These are phyloP conservation scores for Philantomba maxwellii DNA, from an alignment of 2,113 vertebrate genomes.

Conservation along the genomic window DNA sequence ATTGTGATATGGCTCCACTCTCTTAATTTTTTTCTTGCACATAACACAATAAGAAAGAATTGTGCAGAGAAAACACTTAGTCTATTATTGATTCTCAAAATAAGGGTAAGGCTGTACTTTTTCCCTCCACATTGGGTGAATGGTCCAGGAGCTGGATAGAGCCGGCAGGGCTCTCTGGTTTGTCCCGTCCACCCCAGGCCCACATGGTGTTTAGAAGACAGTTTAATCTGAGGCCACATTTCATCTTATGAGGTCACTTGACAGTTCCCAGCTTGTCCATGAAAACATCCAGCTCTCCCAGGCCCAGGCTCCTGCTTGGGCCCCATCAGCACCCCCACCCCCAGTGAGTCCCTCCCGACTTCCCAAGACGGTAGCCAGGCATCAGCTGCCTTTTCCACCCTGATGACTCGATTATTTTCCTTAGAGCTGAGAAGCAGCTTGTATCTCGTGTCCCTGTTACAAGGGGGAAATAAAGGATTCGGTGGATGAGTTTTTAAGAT, in stretches of 20 bases:
- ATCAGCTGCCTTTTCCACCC: background rate
- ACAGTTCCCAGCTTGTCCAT: background rate
- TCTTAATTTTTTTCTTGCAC: background rate
- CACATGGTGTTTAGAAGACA: background rate
- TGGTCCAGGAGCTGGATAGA: background rate
- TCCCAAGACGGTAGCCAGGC: background rate
- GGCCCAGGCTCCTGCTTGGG: background rate
- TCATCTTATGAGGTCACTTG: background rate
- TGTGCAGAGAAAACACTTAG: background rate
- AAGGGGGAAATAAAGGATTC: background rate
- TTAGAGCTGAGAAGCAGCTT: background rate
- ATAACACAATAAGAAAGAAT: background rate
- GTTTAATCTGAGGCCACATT: background rate
- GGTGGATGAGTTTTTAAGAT: background rate
- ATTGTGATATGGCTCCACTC: background rate
- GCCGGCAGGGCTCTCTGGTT: rapidly evolving
- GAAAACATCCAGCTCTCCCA: background rate
- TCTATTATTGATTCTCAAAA: background rate
- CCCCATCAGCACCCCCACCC: background rate
- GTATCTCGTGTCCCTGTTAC: too few relatives aligned
- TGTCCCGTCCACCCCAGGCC: background rate
- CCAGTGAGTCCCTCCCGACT: background rate
- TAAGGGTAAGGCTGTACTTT: rapidly evolving
- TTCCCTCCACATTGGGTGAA: rapidly evolving
- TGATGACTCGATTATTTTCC: background rate